phyloP scores from a whole-genome alignment of 2,888 invertebrate species.

The Furcula furcula region DNA sequence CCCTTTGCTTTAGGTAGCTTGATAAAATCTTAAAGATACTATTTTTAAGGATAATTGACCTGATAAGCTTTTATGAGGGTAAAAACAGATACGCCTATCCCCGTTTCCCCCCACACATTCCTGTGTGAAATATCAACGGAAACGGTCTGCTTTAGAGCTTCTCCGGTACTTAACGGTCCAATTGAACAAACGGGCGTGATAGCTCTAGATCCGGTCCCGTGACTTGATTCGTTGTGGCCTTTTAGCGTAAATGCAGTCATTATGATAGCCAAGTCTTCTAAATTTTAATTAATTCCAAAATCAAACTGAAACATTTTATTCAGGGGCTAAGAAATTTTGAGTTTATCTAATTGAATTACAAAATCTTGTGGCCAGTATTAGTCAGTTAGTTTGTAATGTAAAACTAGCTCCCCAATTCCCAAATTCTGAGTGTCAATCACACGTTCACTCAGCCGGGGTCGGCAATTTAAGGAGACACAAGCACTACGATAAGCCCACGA shows the following conservation, averaged over 20 bases:
- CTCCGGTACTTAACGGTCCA: conserved; percentile 60
- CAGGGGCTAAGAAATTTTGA: too few relatives aligned
- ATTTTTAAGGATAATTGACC: too few relatives aligned
- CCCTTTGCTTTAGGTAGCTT: too few relatives aligned
- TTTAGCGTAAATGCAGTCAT: conserved; percentile 35
- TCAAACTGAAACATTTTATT: too few relatives aligned
- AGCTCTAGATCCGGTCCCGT: conserved; percentile 70
- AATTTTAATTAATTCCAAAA: neutral
- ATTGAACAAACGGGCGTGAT: conserved; percentile 75
- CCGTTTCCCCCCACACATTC: conserved; percentile 36
- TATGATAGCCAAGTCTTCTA: conserved; percentile 17
- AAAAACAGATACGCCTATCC: too few relatives aligned
- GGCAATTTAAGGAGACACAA: conserved; percentile 65
- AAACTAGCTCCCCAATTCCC: conserved; percentile 9
- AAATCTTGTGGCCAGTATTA: too few relatives aligned
- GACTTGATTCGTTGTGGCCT: conserved; percentile 46
- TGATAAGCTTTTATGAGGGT: too few relatives aligned
- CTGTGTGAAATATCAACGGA: conserved; percentile 65
- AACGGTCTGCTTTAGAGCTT: conserved; percentile 58
- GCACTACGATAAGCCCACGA: conserved; percentile 74
- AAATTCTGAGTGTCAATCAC: conserved; percentile 39
- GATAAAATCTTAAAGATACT: too few relatives aligned
- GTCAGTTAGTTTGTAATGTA: neutral
- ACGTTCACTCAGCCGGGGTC: conserved; percentile 50
- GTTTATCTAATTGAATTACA: too few relatives aligned